Conservation (phyloP, 2,797 vertebrate species). For the Lophius americanus region DNA sequence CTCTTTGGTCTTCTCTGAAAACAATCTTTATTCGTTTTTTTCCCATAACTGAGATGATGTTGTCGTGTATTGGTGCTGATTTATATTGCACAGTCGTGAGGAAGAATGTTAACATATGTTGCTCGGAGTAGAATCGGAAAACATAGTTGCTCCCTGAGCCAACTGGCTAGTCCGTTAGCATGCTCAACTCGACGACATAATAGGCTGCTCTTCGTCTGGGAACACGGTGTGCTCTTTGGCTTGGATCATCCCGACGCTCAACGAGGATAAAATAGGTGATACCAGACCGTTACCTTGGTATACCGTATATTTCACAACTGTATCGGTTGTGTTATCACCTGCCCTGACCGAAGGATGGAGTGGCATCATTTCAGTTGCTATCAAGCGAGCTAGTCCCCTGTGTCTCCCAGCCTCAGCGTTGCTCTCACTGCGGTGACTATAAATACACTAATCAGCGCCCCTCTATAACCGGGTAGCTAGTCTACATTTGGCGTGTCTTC, state of each 20-base stretch:
- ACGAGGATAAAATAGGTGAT: neutral
- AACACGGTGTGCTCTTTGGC: conserved; percentile 62
- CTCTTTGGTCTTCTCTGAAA: conserved; percentile 33
- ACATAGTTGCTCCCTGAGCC: conserved; percentile 46
- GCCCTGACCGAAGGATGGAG: conserved; percentile 25
- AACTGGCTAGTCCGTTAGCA: conserved; percentile 49
- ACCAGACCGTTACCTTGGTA: neutral
- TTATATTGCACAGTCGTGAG: no score
- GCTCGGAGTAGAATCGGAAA: conserved; percentile 22
- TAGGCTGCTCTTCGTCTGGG: conserved; percentile 39
- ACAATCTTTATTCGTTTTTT: conserved; percentile 11
- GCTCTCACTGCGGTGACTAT: conserved; percentile 61
- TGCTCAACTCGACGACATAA: conserved; percentile 59
- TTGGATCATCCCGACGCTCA: conserved; percentile 3
- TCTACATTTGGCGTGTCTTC: conserved; percentile 38
- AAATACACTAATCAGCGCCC: conserved; percentile 65
- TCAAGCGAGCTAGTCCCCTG: conserved; percentile 43
- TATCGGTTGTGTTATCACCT: conserved; percentile 8
- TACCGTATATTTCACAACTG: neutral
- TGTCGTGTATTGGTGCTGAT: neutral
- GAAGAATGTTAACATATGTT: conserved; percentile 23
- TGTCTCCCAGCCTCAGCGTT: conserved; percentile 42
- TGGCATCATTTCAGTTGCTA: conserved; percentile 32
- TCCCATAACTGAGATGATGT: neutral
- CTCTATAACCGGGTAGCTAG: conserved; percentile 55